Evolutionary conservation across 92 coral and sea anemone species (phyloP), one percentile per base, ranked within the genome.

Genomic region (Bergia puertoricense): DNA sequence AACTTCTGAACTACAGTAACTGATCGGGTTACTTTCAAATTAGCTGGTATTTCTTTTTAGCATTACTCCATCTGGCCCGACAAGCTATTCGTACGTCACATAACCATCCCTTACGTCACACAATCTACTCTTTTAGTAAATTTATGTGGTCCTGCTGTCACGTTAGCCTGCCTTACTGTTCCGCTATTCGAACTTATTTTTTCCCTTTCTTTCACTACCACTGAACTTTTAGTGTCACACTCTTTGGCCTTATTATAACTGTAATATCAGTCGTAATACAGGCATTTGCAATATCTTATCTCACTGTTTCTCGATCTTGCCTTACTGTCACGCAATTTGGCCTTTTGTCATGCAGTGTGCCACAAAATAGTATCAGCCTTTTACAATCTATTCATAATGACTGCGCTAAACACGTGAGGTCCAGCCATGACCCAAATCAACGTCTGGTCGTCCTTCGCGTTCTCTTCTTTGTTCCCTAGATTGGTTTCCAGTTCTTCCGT

Each of bases 401-500:
- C 20, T 62, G 20, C 4, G 69, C 69, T 45, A 83, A 83, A 83
- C 86, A 16, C 36, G 62, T n/a, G 77, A 83, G 50, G 86, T 83
- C 86, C 77, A 67, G 42, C 73, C 57, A n/a, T 68, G 18, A 68
- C 77, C 76, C 11, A 69, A n/a, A 43, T 83, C 65, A 30, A 42
- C 2, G 57, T 67, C 77, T n/a, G 9, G 9, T 39, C 18, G 30
- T 57, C 39, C 37, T 57, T 40, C 38, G 41, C 45, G 44, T 1
- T 38, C 85, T 59, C 72, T 37, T n/a, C 74, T 59, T 40, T 57
- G 85, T 6, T 59, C 85, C 48, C 30, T 5, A 41, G 68, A 18
- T 16, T 41, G 10, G 11, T 41, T 18, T n/a, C 67, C 36, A 20
- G 59, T 59, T 20, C 51, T 65, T 82, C 43, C 30, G 68, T 30